These are phyloP conservation scores for Chymomyza caudatula DNA, from an alignment of 2,888 invertebrate species.

Conservation along the genomic window DNA sequence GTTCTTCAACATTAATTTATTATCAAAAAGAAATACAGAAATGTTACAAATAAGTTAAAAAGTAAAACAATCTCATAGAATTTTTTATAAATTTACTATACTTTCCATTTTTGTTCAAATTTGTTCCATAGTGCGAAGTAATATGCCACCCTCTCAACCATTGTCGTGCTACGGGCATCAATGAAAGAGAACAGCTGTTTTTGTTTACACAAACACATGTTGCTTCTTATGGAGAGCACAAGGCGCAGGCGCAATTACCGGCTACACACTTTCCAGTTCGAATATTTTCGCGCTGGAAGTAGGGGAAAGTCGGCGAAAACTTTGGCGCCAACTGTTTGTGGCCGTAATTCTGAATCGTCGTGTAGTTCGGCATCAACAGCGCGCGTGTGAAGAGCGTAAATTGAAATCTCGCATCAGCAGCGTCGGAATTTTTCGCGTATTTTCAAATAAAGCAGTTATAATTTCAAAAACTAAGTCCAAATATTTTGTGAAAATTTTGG, in stretches of 20 bases:
- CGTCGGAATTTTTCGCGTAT: background rate
- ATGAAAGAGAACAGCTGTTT: constrained; percentile 43
- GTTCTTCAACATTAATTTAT: too few species aligned
- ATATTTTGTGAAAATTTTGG: background rate
- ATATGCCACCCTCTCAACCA: background rate
- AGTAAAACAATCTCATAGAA: too few species aligned
- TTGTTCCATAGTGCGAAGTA: background rate
- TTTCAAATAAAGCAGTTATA: background rate
- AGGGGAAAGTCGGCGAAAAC: background rate
- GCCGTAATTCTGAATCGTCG: background rate
- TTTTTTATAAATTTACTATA: too few species aligned
- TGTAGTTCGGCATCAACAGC: constrained; percentile 44
- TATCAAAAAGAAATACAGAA: too few species aligned
- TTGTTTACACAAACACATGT: constrained; percentile 48
- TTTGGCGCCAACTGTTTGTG: constrained; percentile 44
- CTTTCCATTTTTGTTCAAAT: background rate
- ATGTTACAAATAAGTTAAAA: too few species aligned
- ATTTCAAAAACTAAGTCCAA: constrained; percentile 5
- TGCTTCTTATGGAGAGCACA: background rate
- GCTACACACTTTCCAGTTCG: constrained; percentile 36
- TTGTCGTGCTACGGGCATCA: too few species aligned
- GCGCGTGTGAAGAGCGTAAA: constrained; percentile 35
- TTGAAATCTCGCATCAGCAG: background rate
- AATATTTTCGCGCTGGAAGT: constrained; percentile 39
- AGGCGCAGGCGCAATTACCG: constrained; percentile 48